A percentile compares a stretch with the other conserved stretches of the same genome.
Evolutionary conservation across 1,140 invertebrate genomes (phyloP).

Genomic region (Himalopsyche phryganea): DNA sequence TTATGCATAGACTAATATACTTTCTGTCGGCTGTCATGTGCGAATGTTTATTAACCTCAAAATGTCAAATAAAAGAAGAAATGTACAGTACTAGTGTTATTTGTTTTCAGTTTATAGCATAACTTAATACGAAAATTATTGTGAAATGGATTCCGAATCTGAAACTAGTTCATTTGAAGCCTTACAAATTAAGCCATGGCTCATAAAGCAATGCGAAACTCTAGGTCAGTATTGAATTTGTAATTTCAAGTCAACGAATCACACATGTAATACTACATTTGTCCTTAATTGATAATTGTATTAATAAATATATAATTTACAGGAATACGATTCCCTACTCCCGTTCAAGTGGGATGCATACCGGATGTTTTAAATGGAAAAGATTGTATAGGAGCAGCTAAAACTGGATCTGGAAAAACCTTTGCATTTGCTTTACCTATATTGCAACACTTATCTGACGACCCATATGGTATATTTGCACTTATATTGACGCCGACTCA

Average conservation of each 20-base stretch:
- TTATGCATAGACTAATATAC: too few species aligned
- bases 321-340: slow-evolving; percentile 79
- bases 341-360: slow-evolving; percentile 82
- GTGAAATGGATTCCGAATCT: slow-evolving; percentile 10
- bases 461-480: slow-evolving; percentile 93
- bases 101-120: background rate
- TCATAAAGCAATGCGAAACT: slow-evolving; percentile 45
- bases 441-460: slow-evolving; percentile 84
- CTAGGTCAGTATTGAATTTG: slow-evolving; percentile 39
- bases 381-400: slow-evolving; percentile 92
- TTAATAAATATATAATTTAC: slow-evolving; percentile 29
- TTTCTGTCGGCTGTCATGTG: too few species aligned
- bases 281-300: slow-evolving; percentile 11
- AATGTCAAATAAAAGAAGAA: background rate
- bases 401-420: slow-evolving; percentile 98
- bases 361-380: slow-evolving; percentile 74
- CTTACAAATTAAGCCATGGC: slow-evolving; percentile 47
- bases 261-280: background rate
- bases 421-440: slow-evolving; percentile 95
- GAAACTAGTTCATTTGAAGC: slow-evolving; percentile 36
- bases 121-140: background rate
- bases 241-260: slow-evolving; percentile 7
- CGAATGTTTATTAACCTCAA: background rate
- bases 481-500: slow-evolving; percentile 94
- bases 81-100: too few species aligned